These are phyloP conservation scores for Circaetus gallicus DNA, from an alignment of 2,113 vertebrate species.

Conservation along the genomic window DNA sequence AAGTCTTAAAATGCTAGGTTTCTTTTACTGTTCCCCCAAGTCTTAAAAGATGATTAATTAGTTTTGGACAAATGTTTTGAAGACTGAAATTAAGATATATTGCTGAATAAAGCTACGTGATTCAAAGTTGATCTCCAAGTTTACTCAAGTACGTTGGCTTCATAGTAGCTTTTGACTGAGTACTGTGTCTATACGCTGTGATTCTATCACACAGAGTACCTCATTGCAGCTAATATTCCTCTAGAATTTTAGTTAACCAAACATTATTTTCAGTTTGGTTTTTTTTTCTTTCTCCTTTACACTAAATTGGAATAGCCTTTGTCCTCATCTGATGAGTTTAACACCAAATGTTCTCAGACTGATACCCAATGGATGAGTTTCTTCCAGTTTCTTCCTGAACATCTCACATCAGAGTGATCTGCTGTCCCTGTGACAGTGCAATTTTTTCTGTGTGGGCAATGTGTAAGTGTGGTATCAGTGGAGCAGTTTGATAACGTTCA, in stretches of 20 bases:
- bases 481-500: background rate
- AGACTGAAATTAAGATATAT: background rate
- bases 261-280: rapidly evolving
- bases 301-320: background rate
- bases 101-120: background rate
- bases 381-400: background rate
- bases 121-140: background rate
- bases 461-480: background rate
- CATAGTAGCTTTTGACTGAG: background rate
- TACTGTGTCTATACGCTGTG: background rate
- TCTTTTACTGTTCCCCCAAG: background rate
- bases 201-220: background rate
- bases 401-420: background rate
- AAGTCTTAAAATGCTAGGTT: background rate
- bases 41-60: background rate
- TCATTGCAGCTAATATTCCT: background rate
- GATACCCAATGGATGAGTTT: background rate
- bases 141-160: background rate
- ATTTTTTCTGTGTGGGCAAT: background rate
- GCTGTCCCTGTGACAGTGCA: background rate
- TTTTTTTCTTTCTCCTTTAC: background rate
- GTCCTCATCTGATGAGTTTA: background rate
- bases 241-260: background rate
- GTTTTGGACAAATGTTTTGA: background rate
- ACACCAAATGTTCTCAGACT: background rate